A percentile compares a stretch with the other conserved stretches of the same genome.
Evolutionary conservation across 2,113 vertebrate genomes (phyloP).

Genomic region (Lipophrys pholis): DNA sequence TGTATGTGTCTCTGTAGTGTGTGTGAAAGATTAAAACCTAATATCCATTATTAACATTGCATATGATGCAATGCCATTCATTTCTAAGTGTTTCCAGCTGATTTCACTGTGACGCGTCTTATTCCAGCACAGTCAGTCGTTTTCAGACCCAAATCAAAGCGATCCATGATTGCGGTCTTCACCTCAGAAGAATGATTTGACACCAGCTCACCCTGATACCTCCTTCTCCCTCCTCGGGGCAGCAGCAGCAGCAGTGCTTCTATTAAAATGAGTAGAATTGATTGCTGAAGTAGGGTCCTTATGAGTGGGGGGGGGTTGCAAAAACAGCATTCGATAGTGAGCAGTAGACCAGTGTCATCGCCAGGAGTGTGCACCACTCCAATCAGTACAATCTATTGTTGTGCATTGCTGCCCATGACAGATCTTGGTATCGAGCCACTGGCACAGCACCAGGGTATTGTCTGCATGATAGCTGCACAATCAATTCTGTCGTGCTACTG

Average conservation of each 20-base stretch:
- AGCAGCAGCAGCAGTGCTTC: slow-evolving; percentile 49
- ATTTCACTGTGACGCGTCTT: neutral
- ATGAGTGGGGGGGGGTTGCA: slow-evolving; percentile 55
- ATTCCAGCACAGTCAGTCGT: slow-evolving; percentile 12
- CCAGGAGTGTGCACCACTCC: slow-evolving; percentile 73
- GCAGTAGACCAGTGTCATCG: slow-evolving; percentile 68
- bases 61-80: slow-evolving; percentile 1
- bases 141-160: slow-evolving; percentile 29
- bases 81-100: slow-evolving; percentile 18
- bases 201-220: slow-evolving; percentile 38
- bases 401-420: slow-evolving; percentile 77
- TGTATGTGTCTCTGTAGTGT: neutral
- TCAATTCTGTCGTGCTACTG: slow-evolving; percentile 58
- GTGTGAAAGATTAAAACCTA: neutral
- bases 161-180: slow-evolving; percentile 47
- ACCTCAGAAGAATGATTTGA: slow-evolving; percentile 53
- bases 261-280: slow-evolving; percentile 78
- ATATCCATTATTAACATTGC: neutral
- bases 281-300: slow-evolving; percentile 75
- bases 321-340: slow-evolving; percentile 72
- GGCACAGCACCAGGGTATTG: slow-evolving; percentile 78
- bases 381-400: slow-evolving; percentile 81
- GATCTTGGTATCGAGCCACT: slow-evolving; percentile 79
- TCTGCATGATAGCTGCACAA: slow-evolving; percentile 72
- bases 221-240: slow-evolving; percentile 49